These are phyloP conservation scores for Pangasius djambal DNA, from an alignment of 2,797 vertebrate species.

Conservation along the genomic window DNA sequence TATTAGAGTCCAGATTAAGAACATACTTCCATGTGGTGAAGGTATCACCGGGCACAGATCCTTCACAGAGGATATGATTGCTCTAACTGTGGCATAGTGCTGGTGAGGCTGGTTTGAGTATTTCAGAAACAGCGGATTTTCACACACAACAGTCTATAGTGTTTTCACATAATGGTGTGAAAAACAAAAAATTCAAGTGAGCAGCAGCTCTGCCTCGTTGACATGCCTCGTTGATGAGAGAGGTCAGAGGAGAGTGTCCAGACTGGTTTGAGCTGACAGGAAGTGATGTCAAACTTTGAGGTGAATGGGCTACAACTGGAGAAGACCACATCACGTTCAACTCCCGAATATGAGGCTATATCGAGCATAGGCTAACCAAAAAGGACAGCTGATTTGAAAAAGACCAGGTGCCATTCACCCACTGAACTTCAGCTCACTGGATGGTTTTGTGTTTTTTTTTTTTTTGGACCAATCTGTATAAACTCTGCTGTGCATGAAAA, in stretches of 20 bases:
- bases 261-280: too few relatives aligned
- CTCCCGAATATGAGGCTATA: neutral
- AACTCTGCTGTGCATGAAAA: neutral
- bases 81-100: too few relatives aligned
- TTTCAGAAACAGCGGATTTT: too few relatives aligned
- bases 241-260: neutral
- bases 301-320: neutral
- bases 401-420: too few relatives aligned
- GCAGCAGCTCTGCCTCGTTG: neutral
- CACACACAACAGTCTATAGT: neutral
- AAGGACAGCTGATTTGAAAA: neutral
- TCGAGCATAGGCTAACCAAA: neutral
- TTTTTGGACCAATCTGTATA: neutral
- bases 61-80: neutral
- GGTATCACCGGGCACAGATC: neutral
- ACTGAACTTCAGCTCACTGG: neutral
- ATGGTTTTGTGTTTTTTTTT: too few relatives aligned
- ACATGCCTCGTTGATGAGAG: neutral
- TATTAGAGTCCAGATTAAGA: neutral
- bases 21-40: neutral
- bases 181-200: neutral
- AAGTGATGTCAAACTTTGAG: too few relatives aligned
- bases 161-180: too few relatives aligned
- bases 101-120: too few relatives aligned
- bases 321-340: neutral